Evolutionary conservation across 1,140 invertebrate genomes (phyloP).

Genomic region (Diplogasteroides magnus): DNA sequence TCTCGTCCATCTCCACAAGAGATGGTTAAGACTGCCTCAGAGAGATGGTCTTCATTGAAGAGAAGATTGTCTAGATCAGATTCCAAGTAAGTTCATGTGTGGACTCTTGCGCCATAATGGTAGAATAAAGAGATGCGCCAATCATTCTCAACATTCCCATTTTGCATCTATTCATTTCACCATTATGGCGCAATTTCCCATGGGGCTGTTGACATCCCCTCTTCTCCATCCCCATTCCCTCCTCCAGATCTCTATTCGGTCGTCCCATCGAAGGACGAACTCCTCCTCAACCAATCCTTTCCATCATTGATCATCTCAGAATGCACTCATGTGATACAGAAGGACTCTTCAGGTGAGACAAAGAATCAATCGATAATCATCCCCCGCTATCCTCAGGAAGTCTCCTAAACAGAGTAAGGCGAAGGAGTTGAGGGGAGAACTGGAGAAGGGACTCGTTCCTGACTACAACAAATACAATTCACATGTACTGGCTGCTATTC

Average conservation of each 20-base stretch:
- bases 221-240: neutral
- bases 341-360: constrained; percentile 29
- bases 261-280: constrained; percentile 24
- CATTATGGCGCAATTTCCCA: no score
- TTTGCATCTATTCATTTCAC: no score
- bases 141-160: no score
- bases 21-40: no score
- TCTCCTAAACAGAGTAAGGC: constrained; percentile 35
- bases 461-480: constrained; percentile 36
- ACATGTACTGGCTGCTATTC: constrained; percentile 34
- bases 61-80: neutral
- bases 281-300: constrained; percentile 34
- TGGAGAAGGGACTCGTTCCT: constrained; percentile 31
- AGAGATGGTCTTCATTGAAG: neutral
- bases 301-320: constrained; percentile 34
- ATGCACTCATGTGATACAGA: constrained; percentile 30
- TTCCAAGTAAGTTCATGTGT: neutral
- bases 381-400: constrained; percentile 16
- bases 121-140: no score
- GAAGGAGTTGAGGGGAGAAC: constrained; percentile 23
- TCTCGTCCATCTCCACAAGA: constrained; percentile 3
- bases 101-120: no score
- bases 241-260: neutral
- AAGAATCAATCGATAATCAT: neutral
- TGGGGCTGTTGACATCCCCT: no score